Conservation (phyloP, 2,888 invertebrate genomes). For the Oligia latruncula region DNA sequence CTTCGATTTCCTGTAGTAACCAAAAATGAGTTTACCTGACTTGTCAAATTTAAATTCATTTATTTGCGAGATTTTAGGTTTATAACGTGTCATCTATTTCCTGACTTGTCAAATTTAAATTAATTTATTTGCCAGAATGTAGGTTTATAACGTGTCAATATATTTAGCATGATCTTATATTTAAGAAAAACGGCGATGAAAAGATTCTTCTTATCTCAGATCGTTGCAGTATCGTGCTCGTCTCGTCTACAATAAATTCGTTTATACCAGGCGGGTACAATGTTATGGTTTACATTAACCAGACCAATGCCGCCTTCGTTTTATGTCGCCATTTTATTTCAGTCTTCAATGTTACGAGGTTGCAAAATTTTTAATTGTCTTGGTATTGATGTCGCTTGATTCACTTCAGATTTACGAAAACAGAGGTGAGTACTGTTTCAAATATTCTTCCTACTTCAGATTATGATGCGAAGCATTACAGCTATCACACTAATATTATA, state of each 20-base stretch:
- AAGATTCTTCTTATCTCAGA: neutral
- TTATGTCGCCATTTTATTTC: slow-evolving; percentile 52
- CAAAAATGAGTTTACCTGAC: too few species aligned
- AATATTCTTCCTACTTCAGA: neutral
- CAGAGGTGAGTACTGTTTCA: neutral
- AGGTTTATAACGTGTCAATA: too few species aligned
- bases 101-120: too few species aligned
- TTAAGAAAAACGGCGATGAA: neutral
- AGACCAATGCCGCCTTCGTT: slow-evolving; percentile 31
- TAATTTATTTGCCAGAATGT: too few species aligned
- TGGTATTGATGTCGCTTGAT: slow-evolving; percentile 12
- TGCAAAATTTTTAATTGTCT: slow-evolving; percentile 26
- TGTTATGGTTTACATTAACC: slow-evolving; percentile 42
- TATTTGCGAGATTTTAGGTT: too few species aligned
- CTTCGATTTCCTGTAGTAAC: too few species aligned
- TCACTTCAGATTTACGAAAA: neutral
- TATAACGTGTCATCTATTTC: too few species aligned
- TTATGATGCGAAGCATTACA: too few species aligned
- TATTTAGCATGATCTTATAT: neutral
- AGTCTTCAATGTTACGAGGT: slow-evolving; percentile 32
- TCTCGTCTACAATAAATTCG: slow-evolving; percentile 37
- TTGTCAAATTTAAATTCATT: too few species aligned
- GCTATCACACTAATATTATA: too few species aligned
- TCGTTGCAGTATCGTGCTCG: slow-evolving; percentile 20
- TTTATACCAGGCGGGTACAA: slow-evolving; percentile 29